These are phyloP conservation scores for Mus spretus DNA, from an alignment of 2,797 vertebrate species.

Conservation along the genomic window DNA sequence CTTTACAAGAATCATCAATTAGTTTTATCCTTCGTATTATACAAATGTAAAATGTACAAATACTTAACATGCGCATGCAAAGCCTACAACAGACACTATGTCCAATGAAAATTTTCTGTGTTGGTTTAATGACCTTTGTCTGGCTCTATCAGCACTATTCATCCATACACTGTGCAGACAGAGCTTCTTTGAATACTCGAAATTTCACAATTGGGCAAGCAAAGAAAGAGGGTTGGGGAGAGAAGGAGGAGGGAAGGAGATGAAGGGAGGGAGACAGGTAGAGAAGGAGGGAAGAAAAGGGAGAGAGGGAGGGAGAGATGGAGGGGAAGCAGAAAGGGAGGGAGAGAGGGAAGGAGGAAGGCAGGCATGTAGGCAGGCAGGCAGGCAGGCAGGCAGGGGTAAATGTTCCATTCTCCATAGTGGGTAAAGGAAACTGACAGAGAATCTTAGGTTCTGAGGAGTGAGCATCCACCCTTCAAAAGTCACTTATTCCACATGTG, in stretches of 20 bases:
- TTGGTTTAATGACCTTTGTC: neutral
- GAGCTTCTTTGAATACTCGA: neutral
- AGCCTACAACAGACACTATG: neutral
- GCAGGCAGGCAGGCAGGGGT: too few relatives aligned
- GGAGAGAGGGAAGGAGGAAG: rapidly evolving
- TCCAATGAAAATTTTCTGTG: neutral
- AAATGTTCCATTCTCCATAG: neutral
- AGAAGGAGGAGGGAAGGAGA: neutral
- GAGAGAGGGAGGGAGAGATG: too few relatives aligned
- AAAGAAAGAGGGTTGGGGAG: neutral
- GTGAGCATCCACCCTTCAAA: neutral
- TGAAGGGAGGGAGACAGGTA: rapidly evolving
- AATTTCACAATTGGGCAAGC: neutral
- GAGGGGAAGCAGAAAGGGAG: neutral
- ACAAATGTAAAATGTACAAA: neutral
- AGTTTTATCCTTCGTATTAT: neutral
- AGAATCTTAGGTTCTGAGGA: neutral
- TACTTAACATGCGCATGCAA: neutral
- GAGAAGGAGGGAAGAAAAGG: neutral
- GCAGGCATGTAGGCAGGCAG: too few relatives aligned
- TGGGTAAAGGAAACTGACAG: neutral
- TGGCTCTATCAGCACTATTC: neutral
- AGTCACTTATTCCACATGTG: neutral
- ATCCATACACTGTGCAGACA: neutral
- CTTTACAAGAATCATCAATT: neutral